These are phyloP conservation scores for Glomeris marginata DNA, from an alignment of 2,888 invertebrate genomes.

Conservation along the genomic window DNA sequence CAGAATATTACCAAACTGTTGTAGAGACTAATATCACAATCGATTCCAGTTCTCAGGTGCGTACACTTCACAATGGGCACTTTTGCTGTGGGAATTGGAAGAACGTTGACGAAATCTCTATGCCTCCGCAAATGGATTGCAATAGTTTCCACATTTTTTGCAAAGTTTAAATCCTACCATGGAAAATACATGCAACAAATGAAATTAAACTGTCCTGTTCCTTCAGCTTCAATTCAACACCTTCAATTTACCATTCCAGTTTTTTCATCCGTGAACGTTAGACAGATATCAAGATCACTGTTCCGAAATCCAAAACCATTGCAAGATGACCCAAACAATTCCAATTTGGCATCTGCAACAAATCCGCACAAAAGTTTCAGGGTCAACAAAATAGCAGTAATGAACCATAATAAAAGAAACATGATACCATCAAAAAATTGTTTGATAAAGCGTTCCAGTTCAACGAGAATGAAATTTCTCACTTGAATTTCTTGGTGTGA, in stretches of 20 bases:
- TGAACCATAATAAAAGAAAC: not conserved
- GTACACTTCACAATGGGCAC: constrained; percentile 45
- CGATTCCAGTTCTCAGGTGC: constrained; percentile 29
- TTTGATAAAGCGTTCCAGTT: constrained; percentile 28
- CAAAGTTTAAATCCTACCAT: constrained; percentile 27
- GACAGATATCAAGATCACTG: constrained; percentile 43
- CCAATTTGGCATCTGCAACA: constrained; percentile 30
- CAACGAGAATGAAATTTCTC: constrained; percentile 25
- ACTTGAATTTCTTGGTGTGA: constrained; percentile 16
- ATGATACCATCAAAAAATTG: constrained; percentile 11
- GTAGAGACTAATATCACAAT: constrained; percentile 44
- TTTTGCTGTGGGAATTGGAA: constrained; percentile 40
- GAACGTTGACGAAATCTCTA: constrained; percentile 28
- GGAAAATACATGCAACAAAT: no score
- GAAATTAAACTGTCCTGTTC: no score
- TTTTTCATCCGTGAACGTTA: constrained; percentile 33
- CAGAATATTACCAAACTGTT: constrained; percentile 34
- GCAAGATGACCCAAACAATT: constrained; percentile 41
- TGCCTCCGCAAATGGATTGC: constrained; percentile 28
- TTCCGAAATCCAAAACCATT: constrained; percentile 42
- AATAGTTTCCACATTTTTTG: constrained; percentile 27
- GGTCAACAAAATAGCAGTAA: not conserved
- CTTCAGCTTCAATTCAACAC: not conserved
- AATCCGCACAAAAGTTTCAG: not conserved
- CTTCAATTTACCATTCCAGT: constrained; percentile 27